phyloP scores from a whole-genome alignment of 2,797 vertebrate species.

The Lagorchestes hirsutus region DNA sequence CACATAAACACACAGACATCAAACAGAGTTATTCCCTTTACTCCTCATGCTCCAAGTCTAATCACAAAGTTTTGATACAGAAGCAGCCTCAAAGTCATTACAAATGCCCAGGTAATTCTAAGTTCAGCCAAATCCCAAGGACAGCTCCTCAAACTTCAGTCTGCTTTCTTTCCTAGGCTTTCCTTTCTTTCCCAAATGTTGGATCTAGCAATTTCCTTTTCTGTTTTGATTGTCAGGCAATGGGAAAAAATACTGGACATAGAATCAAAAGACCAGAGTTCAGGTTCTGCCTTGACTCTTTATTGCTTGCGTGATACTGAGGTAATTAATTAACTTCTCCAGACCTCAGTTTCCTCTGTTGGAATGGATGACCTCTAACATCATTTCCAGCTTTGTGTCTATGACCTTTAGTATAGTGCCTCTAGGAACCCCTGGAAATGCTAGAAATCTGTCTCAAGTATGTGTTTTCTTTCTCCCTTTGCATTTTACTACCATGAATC shows the following conservation, averaged over 20 bases:
- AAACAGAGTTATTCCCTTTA: background rate
- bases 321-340: background rate
- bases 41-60: background rate
- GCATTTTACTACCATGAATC: background rate
- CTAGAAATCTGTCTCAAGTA: background rate
- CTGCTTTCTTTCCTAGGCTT: constrained; percentile 42
- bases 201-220: background rate
- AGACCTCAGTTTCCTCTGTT: background rate
- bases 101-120: constrained; percentile 21
- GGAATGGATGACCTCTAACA: background rate
- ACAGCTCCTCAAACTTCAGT: constrained; percentile 17
- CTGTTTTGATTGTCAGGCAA: background rate
- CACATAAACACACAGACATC: background rate
- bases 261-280: background rate
- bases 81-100: constrained; percentile 30
- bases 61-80: constrained; percentile 8
- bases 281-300: background rate
- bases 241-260: background rate
- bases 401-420: background rate
- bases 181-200: constrained; percentile 26
- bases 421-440: background rate
- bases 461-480: background rate
- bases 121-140: background rate
- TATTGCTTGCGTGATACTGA: background rate
- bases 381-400: background rate